Evolutionary conservation across 64 coral and sea anemone species (phyloP).

Genomic region (Acropora tenuis): DNA sequence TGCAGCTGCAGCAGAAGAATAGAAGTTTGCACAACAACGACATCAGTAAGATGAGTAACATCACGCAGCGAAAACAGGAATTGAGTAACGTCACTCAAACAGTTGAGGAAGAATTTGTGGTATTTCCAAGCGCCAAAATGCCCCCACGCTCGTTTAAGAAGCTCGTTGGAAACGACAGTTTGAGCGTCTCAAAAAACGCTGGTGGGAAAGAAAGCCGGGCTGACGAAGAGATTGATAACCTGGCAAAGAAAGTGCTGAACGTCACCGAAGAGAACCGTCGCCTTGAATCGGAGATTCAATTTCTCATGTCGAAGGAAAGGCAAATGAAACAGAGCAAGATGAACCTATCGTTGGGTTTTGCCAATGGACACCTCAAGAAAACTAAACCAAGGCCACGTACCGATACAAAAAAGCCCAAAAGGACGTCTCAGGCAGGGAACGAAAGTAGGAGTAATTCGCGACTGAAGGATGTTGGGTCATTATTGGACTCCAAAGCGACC

Average conservation of each 20-base stretch:
- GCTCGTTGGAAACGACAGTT: background rate
- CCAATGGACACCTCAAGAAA: background rate
- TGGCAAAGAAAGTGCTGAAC: constrained; percentile 24
- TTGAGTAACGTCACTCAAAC: constrained; percentile 17
- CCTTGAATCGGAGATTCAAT: constrained; percentile 48
- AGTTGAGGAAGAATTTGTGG: constrained; percentile 10
- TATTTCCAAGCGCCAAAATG: background rate
- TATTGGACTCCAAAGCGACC: background rate
- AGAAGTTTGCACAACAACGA: background rate
- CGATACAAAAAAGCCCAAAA: background rate
- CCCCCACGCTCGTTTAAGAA: background rate
- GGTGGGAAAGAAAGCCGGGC: background rate
- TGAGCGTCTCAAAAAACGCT: background rate
- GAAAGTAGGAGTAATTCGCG: background rate
- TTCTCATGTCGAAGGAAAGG: constrained; percentile 16
- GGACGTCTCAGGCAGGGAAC: background rate
- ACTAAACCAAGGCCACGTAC: background rate
- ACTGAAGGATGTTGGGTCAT: background rate
- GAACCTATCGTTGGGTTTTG: background rate
- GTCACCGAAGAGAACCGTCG: constrained; percentile 55
- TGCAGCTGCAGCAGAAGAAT: background rate
- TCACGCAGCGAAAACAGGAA: background rate
- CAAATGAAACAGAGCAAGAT: background rate
- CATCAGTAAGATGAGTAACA: background rate
- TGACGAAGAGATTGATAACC: constrained; percentile 26